Evolutionary conservation across 2,888 invertebrate species (phyloP).

Genomic region (Bhutanitis thaidina): DNA sequence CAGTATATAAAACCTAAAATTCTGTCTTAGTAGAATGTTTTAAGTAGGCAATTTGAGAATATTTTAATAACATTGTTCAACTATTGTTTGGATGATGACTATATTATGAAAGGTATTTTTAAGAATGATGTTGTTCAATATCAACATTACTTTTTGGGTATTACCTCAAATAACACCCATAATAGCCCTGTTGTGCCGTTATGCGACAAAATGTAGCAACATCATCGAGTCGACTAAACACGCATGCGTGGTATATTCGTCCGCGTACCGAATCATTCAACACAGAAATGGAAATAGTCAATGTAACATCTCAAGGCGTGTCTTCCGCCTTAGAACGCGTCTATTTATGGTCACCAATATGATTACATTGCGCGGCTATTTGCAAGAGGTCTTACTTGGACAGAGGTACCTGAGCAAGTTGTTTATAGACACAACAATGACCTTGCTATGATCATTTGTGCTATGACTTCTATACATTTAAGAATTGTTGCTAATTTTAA

Average conservation of each 20-base stretch:
- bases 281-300: conserved; percentile 19
- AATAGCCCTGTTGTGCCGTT: not conserved
- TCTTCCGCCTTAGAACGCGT: conserved; percentile 15
- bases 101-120: too few relatives aligned
- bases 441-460: conserved; percentile 1
- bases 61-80: too few relatives aligned
- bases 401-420: conserved; percentile 10
- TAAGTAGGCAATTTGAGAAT: too few relatives aligned
- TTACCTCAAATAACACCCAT: not conserved
- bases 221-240: not conserved
- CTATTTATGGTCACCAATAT: conserved; percentile 17
- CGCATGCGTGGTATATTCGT: conserved; percentile 11
- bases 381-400: conserved; percentile 13
- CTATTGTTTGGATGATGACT: too few relatives aligned
- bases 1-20: too few relatives aligned
- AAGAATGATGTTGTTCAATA: too few relatives aligned
- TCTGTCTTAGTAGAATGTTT: too few relatives aligned
- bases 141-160: too few relatives aligned
- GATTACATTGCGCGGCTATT: conserved; percentile 4
- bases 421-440: conserved; percentile 12
- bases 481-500: too few relatives aligned
- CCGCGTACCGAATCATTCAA: conserved; percentile 13
- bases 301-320: conserved; percentile 14
- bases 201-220: conserved; percentile 13
- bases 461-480: not conserved